These are phyloP conservation scores for Jaculus jaculus DNA, from an alignment of 2,113 vertebrate genomes.

Conservation along the genomic window DNA sequence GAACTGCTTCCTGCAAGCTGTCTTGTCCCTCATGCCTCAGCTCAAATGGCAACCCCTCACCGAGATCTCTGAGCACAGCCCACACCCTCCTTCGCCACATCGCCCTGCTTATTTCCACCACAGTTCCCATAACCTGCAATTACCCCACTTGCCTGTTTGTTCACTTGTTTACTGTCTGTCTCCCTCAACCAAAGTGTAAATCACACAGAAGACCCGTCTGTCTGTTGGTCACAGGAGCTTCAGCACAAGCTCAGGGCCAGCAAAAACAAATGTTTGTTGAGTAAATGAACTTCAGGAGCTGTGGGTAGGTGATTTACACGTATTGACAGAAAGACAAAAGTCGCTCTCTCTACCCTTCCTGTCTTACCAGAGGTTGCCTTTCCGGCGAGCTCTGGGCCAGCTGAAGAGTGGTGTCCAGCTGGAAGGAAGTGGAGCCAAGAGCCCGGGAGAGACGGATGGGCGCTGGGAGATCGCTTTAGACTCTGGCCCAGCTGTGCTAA, in stretches of 20 bases:
- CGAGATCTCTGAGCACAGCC: neutral
- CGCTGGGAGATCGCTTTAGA: neutral
- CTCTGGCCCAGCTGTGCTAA: neutral
- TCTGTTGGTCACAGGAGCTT: neutral
- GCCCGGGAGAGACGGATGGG: neutral
- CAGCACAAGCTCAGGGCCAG: neutral
- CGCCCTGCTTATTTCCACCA: neutral
- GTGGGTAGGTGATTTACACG: neutral
- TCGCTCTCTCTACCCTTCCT: no score
- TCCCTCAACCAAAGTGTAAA: constrained; percentile 20
- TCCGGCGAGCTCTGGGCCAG: neutral
- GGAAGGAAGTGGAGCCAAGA: neutral
- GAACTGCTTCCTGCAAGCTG: neutral
- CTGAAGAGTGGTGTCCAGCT: neutral
- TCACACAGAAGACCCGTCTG: constrained; percentile 34
- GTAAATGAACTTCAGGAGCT: constrained; percentile 17
- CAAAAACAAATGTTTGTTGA: constrained; percentile 27
- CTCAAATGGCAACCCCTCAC: neutral
- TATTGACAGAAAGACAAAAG: neutral
- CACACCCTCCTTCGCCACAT: neutral
- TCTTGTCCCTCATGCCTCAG: neutral
- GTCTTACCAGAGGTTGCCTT: neutral
- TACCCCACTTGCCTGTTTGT: neutral
- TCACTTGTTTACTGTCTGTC: constrained; percentile 43
- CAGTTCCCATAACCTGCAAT: neutral